Evolutionary conservation across 2,113 vertebrate genomes (phyloP).

Genomic region (Heptranchias perlo): DNA sequence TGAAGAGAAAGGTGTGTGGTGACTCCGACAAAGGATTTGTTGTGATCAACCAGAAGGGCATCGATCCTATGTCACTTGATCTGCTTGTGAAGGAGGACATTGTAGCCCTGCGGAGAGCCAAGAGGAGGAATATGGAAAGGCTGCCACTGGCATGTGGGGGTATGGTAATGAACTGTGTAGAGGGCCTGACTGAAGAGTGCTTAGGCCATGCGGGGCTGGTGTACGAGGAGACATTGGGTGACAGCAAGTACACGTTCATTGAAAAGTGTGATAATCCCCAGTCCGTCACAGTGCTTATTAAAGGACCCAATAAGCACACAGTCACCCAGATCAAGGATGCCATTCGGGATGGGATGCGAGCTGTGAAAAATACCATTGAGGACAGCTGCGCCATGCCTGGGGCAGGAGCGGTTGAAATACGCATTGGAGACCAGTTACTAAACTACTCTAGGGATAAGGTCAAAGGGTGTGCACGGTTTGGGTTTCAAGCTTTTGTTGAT

Average conservation of each 20-base stretch:
- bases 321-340: conserved; percentile 18
- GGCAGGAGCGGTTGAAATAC: conserved; percentile 31
- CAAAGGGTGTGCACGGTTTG: conserved; percentile 18
- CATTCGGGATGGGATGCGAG: not conserved
- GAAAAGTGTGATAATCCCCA: conserved; percentile 19
- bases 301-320: conserved; percentile 21
- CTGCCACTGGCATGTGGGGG: conserved; percentile 33
- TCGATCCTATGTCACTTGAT: not conserved
- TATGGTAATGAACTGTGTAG: not conserved
- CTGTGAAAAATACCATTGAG: conserved; percentile 24
- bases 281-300: not conserved
- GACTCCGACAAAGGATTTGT: not conserved
- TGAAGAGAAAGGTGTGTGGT: not conserved
- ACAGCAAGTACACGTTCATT: conserved; percentile 33
- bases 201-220: conserved; percentile 37
- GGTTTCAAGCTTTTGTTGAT: conserved; percentile 35
- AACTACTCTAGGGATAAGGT: not conserved
- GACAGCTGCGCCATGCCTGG: conserved; percentile 33
- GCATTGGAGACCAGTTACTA: not conserved
- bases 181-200: not conserved
- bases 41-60: conserved; percentile 19
- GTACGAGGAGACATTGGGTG: conserved; percentile 26
- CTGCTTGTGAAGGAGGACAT: not conserved
- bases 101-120: not conserved
- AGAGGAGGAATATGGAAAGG: not conserved